A percentile compares a stretch with the other conserved stretches of the same genome.
Evolutionary conservation across 1,140 invertebrate genomes (phyloP).

Genomic region (Eueides isabella): DNA sequence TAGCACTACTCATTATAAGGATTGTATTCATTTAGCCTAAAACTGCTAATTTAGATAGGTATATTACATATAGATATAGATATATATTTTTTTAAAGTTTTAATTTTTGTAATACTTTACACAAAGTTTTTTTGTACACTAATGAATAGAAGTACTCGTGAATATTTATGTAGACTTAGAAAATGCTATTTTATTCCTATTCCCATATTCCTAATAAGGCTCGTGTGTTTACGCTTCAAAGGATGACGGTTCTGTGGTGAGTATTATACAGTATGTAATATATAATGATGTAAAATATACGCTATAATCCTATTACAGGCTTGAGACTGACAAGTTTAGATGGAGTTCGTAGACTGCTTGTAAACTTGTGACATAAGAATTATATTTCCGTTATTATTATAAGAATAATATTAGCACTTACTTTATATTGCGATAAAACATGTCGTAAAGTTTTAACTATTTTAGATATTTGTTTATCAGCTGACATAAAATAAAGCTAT

Average conservation of each 20-base stretch:
- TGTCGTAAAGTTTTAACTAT: background rate
- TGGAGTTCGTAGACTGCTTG: constrained; percentile 11
- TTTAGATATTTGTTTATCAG: background rate
- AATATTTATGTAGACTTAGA: background rate
- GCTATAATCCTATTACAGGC: constrained; percentile 10
- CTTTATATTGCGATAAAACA: background rate
- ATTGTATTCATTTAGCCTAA: no score
- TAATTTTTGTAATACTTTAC: no score
- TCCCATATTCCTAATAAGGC: constrained; percentile 47
- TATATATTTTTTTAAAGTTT: no score
- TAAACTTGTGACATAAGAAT: background rate
- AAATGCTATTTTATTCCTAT: background rate
- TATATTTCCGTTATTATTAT: background rate
- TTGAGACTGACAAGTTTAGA: background rate
- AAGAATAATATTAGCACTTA: background rate
- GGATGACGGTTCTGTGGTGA: constrained; percentile 81
- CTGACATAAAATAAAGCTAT: constrained; percentile 1
- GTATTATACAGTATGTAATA: constrained; percentile 47
- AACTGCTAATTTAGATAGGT: no score
- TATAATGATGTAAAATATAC: constrained; percentile 10
- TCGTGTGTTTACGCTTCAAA: constrained; percentile 69
- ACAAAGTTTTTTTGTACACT: no score
- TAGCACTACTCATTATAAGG: no score
- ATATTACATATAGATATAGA: no score
- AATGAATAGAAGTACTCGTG: background rate